Evolutionary conservation across 2,113 vertebrate species (phyloP).

Genomic region (Eubucco bourcierii): DNA sequence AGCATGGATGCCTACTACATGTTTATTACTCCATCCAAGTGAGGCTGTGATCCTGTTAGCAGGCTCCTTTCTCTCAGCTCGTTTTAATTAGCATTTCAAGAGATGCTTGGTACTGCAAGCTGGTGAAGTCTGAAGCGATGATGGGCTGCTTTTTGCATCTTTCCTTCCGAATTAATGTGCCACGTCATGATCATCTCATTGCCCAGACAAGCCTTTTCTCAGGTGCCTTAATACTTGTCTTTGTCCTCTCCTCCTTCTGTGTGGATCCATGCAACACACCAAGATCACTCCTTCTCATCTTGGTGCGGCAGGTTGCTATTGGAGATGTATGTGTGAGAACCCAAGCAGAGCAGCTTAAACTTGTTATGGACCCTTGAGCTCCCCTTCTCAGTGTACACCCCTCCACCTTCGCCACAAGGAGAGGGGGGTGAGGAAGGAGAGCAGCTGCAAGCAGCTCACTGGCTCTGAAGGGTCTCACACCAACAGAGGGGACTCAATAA

Average conservation of each 20-base stretch:
- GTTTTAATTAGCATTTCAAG: conserved; percentile 48
- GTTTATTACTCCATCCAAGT: conserved; percentile 5
- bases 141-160: neutral
- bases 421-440: neutral
- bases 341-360: neutral
- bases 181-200: neutral
- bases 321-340: conserved; percentile 24
- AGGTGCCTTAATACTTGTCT: neutral
- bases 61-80: neutral
- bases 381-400: neutral
- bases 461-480: neutral
- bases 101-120: neutral
- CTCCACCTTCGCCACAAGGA: conserved; percentile 26
- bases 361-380: neutral
- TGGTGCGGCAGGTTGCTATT: conserved; percentile 11
- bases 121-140: neutral
- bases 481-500: neutral
- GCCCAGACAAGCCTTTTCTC: neutral
- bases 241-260: neutral
- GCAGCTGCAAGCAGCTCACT: neutral
- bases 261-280: neutral
- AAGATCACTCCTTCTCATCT: conserved; percentile 48
- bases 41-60: conserved; percentile 27
- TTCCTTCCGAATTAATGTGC: neutral
- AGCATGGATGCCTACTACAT: conserved; percentile 9